These are phyloP conservation scores for Polypterus senegalus DNA, from an alignment of 2,113 vertebrate genomes.

Conservation along the genomic window DNA sequence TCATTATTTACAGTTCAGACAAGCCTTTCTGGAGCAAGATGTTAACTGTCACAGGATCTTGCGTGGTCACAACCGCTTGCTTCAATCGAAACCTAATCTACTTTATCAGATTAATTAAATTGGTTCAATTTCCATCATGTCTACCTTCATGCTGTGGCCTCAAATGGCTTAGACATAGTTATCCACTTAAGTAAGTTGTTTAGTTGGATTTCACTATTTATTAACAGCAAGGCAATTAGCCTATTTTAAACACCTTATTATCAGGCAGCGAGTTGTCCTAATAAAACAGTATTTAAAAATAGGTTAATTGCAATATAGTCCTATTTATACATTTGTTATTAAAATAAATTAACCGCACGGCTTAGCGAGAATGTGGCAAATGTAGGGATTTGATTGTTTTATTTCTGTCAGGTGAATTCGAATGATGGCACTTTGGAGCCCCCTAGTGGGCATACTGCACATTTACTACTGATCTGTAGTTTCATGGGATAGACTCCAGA, in stretches of 20 bases:
- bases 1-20: no score
- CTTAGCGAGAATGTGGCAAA: conserved; percentile 1
- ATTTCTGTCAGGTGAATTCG: neutral
- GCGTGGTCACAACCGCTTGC: no score
- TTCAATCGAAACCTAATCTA: no score
- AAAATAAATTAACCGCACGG: conserved; percentile 21
- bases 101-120: no score
- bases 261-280: conserved; percentile 32
- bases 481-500: no score
- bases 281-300: conserved; percentile 36
- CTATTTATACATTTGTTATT: conserved; percentile 33
- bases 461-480: no score
- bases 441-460: conserved; percentile 30
- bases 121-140: no score
- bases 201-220: conserved; percentile 10
- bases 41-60: no score
- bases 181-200: conserved; percentile 9
- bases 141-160: no score
- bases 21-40: no score
- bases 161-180: no score
- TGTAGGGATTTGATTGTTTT: neutral
- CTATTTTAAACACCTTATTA: conserved; percentile 32
- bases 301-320: conserved; percentile 33
- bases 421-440: conserved; percentile 27
- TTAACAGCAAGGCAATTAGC: conserved; percentile 27